A percentile compares a stretch with the other conserved stretches of the same genome.
These are phyloP conservation scores for Bubo scandiacus DNA, from an alignment of 2,113 vertebrate genomes.

Conservation along the genomic window DNA sequence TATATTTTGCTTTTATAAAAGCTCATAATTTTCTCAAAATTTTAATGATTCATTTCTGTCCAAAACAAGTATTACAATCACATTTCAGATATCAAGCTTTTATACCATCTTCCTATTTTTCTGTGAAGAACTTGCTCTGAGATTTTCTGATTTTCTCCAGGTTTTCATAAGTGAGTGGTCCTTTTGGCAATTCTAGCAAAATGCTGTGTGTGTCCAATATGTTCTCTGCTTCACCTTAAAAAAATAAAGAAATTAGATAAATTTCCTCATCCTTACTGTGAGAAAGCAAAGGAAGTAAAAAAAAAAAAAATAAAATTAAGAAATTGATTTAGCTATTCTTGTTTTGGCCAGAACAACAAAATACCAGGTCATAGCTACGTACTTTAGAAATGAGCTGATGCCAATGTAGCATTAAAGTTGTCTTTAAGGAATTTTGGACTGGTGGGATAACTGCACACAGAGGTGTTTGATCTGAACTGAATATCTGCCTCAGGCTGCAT, in stretches of 20 bases:
- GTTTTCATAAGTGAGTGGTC: constrained; percentile 80
- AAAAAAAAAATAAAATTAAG: not conserved
- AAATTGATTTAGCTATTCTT: not conserved
- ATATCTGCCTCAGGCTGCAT: not conserved
- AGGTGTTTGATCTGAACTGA: not conserved
- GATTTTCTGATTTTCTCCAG: constrained; percentile 85
- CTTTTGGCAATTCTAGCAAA: constrained; percentile 79
- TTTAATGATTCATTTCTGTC: not conserved
- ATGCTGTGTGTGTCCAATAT: constrained; percentile 75
- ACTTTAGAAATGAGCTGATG: not conserved
- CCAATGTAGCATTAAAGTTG: not conserved
- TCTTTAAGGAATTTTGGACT: not conserved
- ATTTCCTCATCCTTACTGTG: not conserved
- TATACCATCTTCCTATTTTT: constrained; percentile 69
- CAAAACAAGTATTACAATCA: constrained; percentile 17
- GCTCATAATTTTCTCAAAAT: not conserved
- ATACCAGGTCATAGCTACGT: not conserved
- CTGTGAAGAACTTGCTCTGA: constrained; percentile 73
- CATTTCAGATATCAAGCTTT: not conserved
- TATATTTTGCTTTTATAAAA: constrained; percentile 23
- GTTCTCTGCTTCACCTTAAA: constrained; percentile 84
- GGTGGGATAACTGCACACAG: not conserved
- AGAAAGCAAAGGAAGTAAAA: not conserved
- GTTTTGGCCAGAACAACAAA: not conserved
- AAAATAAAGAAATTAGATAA: not conserved